Evolutionary conservation across 2,113 vertebrate species (phyloP).

Genomic region (Antechinus stuartii): DNA sequence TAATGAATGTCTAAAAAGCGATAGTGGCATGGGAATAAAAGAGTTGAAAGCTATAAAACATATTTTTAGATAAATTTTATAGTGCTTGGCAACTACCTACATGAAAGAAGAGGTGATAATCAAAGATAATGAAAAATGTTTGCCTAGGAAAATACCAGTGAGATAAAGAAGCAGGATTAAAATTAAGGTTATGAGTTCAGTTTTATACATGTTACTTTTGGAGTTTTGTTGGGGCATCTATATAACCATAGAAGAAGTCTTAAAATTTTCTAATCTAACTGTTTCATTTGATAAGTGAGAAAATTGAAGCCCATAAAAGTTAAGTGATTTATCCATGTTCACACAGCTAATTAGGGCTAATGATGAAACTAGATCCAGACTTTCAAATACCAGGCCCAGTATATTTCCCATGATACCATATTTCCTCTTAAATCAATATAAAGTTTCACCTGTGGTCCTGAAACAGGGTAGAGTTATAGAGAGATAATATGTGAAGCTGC

Average conservation of each 20-base stretch:
- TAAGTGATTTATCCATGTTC: background rate
- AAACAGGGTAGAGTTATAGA: background rate
- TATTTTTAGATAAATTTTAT: background rate
- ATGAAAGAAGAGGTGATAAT: background rate
- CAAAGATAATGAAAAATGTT: background rate
- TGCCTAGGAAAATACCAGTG: background rate
- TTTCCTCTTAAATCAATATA: background rate
- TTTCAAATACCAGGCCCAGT: background rate
- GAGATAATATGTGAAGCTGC: background rate
- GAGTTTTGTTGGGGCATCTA: background rate
- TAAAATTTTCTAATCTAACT: background rate
- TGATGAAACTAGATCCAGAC: background rate
- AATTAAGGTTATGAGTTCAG: background rate
- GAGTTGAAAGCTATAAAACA: background rate
- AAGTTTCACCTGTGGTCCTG: background rate
- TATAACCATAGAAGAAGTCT: background rate
- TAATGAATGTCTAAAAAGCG: background rate
- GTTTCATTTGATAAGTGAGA: background rate
- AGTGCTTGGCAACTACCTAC: background rate
- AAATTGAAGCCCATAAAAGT: background rate
- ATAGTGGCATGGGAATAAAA: background rate
- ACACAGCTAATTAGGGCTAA: background rate
- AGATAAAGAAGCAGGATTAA: background rate
- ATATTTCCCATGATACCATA: background rate
- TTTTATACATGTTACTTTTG: background rate